phyloP scores from a whole-genome alignment of 2,113 vertebrate species.

The Aegypius monachus region DNA sequence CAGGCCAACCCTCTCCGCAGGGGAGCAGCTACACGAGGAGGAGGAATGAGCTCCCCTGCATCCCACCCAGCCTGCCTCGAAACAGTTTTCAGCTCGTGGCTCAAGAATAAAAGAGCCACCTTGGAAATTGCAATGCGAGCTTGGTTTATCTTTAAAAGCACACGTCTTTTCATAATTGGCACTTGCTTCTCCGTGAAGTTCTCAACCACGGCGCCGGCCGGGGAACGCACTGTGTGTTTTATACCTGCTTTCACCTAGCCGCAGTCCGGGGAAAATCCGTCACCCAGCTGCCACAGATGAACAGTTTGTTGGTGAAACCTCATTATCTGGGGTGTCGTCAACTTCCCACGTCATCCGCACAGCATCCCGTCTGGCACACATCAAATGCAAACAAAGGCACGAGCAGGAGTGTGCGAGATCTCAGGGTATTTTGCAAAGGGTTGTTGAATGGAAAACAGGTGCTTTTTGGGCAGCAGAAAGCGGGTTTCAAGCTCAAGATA shows the following conservation, averaged over 20 bases:
- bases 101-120: not conserved
- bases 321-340: not conserved
- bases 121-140: accelerated
- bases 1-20: not conserved
- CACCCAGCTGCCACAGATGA: not conserved
- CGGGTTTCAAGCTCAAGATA: not conserved
- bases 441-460: not conserved
- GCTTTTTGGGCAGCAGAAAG: not conserved
- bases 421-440: not conserved
- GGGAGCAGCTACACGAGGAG: not conserved
- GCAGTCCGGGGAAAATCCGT: not conserved
- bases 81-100: not conserved
- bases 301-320: not conserved
- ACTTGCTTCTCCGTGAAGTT: not conserved
- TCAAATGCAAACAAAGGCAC: not conserved
- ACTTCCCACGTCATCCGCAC: not conserved
- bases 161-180: not conserved
- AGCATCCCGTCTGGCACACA: not conserved
- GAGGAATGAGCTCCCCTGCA: not conserved
- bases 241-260: not conserved
- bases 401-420: not conserved
- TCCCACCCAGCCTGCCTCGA: not conserved
- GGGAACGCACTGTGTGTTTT: not conserved
- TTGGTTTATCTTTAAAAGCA: not conserved
- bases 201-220: accelerated